Evolutionary conservation across 2,888 invertebrate species (phyloP), one percentile per base, ranked within the genome.

Genomic region (Geotrupes spiniger): DNA sequence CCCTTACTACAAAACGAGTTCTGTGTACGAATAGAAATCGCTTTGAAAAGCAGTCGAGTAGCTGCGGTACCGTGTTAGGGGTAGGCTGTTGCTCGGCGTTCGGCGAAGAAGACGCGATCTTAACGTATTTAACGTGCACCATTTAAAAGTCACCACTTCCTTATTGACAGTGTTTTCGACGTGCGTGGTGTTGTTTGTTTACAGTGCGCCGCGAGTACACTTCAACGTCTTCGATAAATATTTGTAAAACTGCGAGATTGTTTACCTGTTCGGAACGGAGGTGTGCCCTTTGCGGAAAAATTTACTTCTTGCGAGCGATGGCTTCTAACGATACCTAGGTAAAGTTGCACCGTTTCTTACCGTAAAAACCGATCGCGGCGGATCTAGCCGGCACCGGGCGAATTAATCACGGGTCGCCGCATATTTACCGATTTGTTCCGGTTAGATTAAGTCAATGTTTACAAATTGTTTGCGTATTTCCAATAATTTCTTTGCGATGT

Each of bases 11-110:
- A 50, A 46, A 54, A 54, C 58, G 53, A 52, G 58, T 54, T 57
- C 54, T 51, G 46, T 49, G 48, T 38, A 40, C 42, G 39, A 48
- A 46, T 21, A 38, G 39, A 48, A 42, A 39, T 49, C 42, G 49
- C 36, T 46, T 53, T 44, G 44, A 46, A 46, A 47, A 48, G 41
- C 58, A 58, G 58, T 58, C 51, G 58, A 58, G 58, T 53, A 46
- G 40, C 49, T 51, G 49, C 53, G 46, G 51, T 43, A 40, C 42
- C 31, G 31, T 38, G 45, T 51, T 46, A 49, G 36, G 51, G 54
- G 46, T 44, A 45, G 46, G 50, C 45, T 42, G 36, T 48, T 33
- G n/a, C 39, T 50, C 45, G 39, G 28, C 16, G 44, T 15, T 38
- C 25, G 31, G 33, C 39, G 33, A 17, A 39, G 6, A 21, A 46